Conservation (phyloP, 2,797 vertebrate genomes). For the Sebastiscus albofasciatus region DNA sequence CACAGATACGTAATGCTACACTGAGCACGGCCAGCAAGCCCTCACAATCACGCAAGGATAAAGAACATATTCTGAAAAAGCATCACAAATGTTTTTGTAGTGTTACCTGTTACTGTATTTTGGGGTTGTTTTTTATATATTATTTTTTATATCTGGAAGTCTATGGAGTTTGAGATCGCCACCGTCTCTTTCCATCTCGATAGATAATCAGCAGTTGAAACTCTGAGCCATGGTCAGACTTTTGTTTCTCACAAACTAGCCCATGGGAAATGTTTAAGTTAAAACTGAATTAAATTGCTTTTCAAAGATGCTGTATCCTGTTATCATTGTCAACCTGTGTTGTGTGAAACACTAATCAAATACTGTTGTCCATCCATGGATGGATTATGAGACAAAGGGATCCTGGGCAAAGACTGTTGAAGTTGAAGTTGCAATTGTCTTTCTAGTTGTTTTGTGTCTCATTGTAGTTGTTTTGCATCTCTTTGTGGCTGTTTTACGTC, state of each 20-base stretch:
- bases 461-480: no score
- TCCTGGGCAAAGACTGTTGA: neutral
- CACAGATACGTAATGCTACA: constrained; percentile 35
- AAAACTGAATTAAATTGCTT: constrained; percentile 52
- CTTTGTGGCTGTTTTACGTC: no score
- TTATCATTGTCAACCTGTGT: neutral
- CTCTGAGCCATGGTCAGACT: constrained; percentile 29
- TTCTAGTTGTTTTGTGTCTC: neutral
- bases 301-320: constrained; percentile 30
- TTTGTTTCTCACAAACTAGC: constrained; percentile 28
- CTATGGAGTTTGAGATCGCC: constrained; percentile 1
- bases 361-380: neutral
- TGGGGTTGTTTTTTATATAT: neutral
- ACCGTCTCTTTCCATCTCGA: neutral
- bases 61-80: constrained; percentile 38
- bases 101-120: constrained; percentile 30
- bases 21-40: constrained; percentile 10
- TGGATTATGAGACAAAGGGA: neutral
- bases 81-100: constrained; percentile 4
- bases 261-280: constrained; percentile 29
- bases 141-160: neutral
- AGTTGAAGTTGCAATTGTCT: neutral
- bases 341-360: neutral
- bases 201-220: constrained; percentile 9
- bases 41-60: neutral